Percentiles rank a stretch among this genome's conserved stretches.
Conservation (phyloP, 2,888 invertebrate genomes). For the Aleiodes alternator region DNA sequence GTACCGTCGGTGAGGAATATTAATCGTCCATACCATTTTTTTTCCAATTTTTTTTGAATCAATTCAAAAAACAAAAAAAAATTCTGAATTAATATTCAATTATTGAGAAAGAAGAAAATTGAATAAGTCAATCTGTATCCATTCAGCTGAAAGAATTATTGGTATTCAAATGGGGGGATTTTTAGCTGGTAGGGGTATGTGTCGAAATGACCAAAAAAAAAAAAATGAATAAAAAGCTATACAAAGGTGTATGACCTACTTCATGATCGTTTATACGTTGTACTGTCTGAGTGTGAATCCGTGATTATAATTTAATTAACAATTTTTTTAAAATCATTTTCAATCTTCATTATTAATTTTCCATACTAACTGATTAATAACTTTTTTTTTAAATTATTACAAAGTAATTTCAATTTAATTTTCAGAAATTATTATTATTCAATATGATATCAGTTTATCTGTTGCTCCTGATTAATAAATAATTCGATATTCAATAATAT, state of each 20-base stretch:
- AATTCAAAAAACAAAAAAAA: slow-evolving; percentile 48
- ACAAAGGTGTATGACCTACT: slow-evolving; percentile 62
- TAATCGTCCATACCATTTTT: slow-evolving; percentile 56
- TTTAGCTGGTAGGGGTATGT: slow-evolving; percentile 52
- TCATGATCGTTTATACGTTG: slow-evolving; percentile 59
- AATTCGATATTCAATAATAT: neutral
- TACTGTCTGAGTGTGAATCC: slow-evolving; percentile 51
- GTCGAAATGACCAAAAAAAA: slow-evolving; percentile 38
- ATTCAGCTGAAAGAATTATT: slow-evolving; percentile 67
- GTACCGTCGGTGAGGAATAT: slow-evolving; percentile 59
- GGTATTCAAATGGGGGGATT: slow-evolving; percentile 75
- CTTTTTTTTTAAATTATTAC: slow-evolving; percentile 22
- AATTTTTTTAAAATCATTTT: slow-evolving; percentile 10
- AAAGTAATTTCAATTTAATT: neutral
- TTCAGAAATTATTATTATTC: slow-evolving; percentile 13
- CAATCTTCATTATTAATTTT: slow-evolving; percentile 22
- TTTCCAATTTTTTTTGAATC: slow-evolving; percentile 1
- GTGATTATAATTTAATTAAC: slow-evolving; percentile 25
- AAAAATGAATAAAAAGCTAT: slow-evolving; percentile 12
- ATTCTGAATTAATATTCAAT: slow-evolving; percentile 42
- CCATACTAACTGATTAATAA: slow-evolving; percentile 9
- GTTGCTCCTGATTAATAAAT: slow-evolving; percentile 10
- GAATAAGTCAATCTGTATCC: slow-evolving; percentile 44
- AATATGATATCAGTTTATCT: slow-evolving; percentile 4
- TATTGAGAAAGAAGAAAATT: slow-evolving; percentile 41